phyloP scores from a whole-genome alignment of 1,140 invertebrate species.

The Manduca sexta region DNA sequence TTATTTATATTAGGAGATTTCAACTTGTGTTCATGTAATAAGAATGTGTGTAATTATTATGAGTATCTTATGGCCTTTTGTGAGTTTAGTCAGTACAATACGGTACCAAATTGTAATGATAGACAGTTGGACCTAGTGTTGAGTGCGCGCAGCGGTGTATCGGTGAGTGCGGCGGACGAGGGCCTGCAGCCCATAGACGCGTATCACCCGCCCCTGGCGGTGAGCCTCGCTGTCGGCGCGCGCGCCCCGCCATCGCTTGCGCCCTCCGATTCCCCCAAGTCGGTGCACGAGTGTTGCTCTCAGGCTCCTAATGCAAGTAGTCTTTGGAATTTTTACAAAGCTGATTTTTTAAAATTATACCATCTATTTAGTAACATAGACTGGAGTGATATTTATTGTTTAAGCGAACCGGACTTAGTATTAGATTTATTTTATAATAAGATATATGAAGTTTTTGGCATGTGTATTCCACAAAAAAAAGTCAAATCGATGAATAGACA shows the following conservation, averaged over 20 bases:
- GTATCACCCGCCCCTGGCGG: slow-evolving; percentile 2
- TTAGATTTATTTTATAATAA: neutral
- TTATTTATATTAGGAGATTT: slow-evolving; percentile 16
- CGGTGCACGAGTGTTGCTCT: neutral
- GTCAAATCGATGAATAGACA: neutral
- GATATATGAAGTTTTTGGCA: neutral
- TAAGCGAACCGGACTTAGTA: neutral
- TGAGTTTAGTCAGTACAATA: slow-evolving; percentile 1
- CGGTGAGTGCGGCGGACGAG: neutral
- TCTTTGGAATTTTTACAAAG: slow-evolving; percentile 3
- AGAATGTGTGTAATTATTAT: slow-evolving; percentile 6
- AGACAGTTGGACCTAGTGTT: slow-evolving; percentile 8
- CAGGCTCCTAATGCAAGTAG: neutral
- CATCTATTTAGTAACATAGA: neutral
- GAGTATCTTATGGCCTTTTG: neutral
- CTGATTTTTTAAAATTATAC: neutral
- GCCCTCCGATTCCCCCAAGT: neutral
- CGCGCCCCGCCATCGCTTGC: too few relatives aligned
- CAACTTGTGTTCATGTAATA: slow-evolving; percentile 16
- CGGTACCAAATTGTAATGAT: neutral
- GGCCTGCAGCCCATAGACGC: slow-evolving; percentile 1
- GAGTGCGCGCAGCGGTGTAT: neutral
- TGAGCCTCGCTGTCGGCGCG: neutral
- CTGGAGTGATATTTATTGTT: neutral
- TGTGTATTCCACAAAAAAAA: slow-evolving; percentile 1